Conservation (phyloP, 2,888 invertebrate genomes). For the Gordius sp. region DNA sequence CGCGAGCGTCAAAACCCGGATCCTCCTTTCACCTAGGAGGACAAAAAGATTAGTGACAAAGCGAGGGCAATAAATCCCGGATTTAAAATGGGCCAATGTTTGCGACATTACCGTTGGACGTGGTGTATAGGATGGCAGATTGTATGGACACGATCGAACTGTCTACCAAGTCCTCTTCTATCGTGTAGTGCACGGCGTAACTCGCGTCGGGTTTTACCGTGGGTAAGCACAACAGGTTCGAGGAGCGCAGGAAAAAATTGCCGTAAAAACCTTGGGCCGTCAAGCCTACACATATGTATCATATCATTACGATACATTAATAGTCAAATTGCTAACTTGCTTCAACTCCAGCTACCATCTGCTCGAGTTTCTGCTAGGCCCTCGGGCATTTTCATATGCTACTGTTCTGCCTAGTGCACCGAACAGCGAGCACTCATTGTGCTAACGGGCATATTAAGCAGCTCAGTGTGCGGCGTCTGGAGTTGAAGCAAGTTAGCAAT, state of each 20-base stretch:
- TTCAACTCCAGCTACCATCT: no score
- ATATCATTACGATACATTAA: no score
- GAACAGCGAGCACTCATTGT: no score
- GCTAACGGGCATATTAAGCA: no score
- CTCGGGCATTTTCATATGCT: no score
- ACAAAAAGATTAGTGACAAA: slow-evolving; percentile 2
- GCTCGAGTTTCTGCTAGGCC: no score
- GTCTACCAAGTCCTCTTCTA: slow-evolving; percentile 64
- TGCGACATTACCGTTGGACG: slow-evolving; percentile 46
- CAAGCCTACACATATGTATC: slow-evolving; percentile 45
- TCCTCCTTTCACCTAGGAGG: slow-evolving; percentile 55
- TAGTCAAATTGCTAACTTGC: no score
- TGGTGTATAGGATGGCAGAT: slow-evolving; percentile 83
- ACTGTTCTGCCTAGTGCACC: no score
- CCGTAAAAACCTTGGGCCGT: slow-evolving; percentile 94
- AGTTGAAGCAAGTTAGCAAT: no score
- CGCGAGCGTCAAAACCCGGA: slow-evolving; percentile 85
- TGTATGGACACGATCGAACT: slow-evolving; percentile 75
- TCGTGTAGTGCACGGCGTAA: slow-evolving; percentile 84
- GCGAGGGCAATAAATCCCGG: no score
- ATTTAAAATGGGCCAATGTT: neutral
- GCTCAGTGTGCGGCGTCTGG: no score
- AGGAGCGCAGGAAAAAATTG: slow-evolving; percentile 91
- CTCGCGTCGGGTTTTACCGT: slow-evolving; percentile 93
- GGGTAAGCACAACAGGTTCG: slow-evolving; percentile 72